Evolutionary conservation across 1,140 invertebrate genomes (phyloP).

Genomic region (Drosophila simulans): DNA sequence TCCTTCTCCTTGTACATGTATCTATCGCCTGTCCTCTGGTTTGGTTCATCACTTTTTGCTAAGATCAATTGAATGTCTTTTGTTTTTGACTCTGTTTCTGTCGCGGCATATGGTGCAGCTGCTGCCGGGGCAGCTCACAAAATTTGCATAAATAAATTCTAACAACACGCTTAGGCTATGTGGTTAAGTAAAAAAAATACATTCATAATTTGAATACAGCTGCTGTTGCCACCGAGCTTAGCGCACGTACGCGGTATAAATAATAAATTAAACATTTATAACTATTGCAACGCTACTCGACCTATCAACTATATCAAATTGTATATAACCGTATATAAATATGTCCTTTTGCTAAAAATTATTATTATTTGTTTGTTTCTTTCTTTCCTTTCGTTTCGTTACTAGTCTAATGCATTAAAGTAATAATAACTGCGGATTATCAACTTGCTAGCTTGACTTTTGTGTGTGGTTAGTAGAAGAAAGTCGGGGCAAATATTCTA

Average conservation of each 20-base stretch:
- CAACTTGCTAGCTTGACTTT: constrained; percentile 62
- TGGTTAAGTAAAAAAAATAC: constrained; percentile 43
- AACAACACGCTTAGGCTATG: constrained; percentile 69
- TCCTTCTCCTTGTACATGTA: constrained; percentile 19
- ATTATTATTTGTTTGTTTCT: constrained; percentile 54
- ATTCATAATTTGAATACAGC: constrained; percentile 42
- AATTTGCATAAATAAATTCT: constrained; percentile 74
- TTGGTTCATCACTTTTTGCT: constrained; percentile 42
- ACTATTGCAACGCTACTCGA: constrained; percentile 79
- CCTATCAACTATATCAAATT: constrained; percentile 79
- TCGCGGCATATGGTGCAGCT: constrained; percentile 5
- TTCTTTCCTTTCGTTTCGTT: constrained; percentile 16
- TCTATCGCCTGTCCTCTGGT: constrained; percentile 37
- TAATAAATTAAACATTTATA: constrained; percentile 82
- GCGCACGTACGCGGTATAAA: constrained; percentile 61
- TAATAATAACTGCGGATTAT: constrained; percentile 82
- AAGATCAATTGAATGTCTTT: constrained; percentile 65
- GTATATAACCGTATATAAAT: constrained; percentile 77
- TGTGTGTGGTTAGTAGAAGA: constrained; percentile 55
- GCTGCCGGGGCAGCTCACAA: constrained; percentile 22
- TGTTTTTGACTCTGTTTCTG: constrained; percentile 2
- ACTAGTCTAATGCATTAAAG: constrained; percentile 78
- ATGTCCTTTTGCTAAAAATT: constrained; percentile 79
- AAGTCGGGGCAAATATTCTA: constrained; percentile 70
- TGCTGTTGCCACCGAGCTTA: constrained; percentile 30